These are phyloP conservation scores for Amblyornis subalaris DNA, from an alignment of 2,113 vertebrate species.

Conservation along the genomic window DNA sequence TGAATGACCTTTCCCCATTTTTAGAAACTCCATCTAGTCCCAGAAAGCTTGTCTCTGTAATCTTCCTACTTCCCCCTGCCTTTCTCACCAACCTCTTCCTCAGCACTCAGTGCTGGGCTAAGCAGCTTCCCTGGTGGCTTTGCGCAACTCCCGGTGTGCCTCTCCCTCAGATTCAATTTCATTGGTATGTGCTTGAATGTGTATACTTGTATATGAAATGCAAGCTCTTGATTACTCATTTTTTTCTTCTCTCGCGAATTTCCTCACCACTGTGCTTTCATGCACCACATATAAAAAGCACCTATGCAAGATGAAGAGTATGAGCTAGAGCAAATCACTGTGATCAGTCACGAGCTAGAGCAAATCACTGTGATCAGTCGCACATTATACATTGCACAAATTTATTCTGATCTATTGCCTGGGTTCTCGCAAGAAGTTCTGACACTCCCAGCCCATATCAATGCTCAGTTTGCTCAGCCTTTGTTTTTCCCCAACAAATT, in stretches of 20 bases:
- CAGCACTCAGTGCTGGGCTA: not conserved
- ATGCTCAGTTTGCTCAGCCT: not conserved
- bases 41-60: not conserved
- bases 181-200: not conserved
- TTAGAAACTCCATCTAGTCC: not conserved
- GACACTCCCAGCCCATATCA: not conserved
- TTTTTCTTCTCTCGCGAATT: not conserved
- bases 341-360: not conserved
- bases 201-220: not conserved
- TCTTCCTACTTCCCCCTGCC: not conserved
- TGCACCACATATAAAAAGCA: not conserved
- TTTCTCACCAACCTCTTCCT: not conserved
- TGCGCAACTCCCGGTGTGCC: accelerated
- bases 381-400: accelerated
- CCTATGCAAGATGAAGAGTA: not conserved
- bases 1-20: not conserved
- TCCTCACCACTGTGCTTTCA: not conserved
- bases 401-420: not conserved
- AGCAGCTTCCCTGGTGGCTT: not conserved
- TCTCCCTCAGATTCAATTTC: not conserved
- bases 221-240: not conserved
- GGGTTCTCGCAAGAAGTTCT: not conserved
- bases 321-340: not conserved
- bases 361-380: not conserved
- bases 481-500: not conserved